Percentiles rank a stretch among this genome's conserved stretches.
These are phyloP conservation scores for Eristalis tenax DNA, from an alignment of 2,888 invertebrate species.

Conservation along the genomic window DNA sequence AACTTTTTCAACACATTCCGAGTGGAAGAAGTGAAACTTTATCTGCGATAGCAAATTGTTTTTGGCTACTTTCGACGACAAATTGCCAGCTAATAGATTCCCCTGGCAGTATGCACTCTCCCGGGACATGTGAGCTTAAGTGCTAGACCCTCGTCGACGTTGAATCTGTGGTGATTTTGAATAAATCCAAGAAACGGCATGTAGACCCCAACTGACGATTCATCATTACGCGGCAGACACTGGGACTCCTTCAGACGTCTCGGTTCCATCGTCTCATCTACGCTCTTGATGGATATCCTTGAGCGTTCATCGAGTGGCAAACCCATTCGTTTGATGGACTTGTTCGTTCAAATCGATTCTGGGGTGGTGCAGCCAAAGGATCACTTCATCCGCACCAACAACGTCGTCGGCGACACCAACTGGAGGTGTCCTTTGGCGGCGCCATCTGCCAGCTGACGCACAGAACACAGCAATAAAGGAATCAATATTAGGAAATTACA, in stretches of 20 bases:
- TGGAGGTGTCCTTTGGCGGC: conserved; percentile 13
- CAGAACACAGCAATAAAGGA: conserved; percentile 26
- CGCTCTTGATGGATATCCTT: background rate
- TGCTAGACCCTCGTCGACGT: conserved; percentile 11
- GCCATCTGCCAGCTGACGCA: conserved; percentile 6
- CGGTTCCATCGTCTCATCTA: background rate
- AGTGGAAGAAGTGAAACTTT: background rate
- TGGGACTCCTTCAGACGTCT: background rate
- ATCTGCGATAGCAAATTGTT: background rate
- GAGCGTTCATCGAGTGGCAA: conserved; percentile 8
- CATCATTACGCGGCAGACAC: background rate
- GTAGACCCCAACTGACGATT: background rate
- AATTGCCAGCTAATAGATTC: conserved; percentile 4
- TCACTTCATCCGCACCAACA: conserved; percentile 13
- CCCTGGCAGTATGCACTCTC: background rate
- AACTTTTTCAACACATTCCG: background rate
- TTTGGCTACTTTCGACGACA: background rate
- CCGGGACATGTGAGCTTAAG: background rate
- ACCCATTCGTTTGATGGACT: conserved; percentile 40
- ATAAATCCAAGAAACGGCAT: background rate
- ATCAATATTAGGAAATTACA: conserved; percentile 28
- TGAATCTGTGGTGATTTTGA: background rate
- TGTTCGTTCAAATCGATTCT: conserved; percentile 34
- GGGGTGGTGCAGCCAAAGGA: conserved; percentile 12
- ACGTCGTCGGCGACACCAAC: conserved; percentile 1